Evolutionary conservation across 1,140 invertebrate species (phyloP).

Genomic region (Pogonus chalceus): DNA sequence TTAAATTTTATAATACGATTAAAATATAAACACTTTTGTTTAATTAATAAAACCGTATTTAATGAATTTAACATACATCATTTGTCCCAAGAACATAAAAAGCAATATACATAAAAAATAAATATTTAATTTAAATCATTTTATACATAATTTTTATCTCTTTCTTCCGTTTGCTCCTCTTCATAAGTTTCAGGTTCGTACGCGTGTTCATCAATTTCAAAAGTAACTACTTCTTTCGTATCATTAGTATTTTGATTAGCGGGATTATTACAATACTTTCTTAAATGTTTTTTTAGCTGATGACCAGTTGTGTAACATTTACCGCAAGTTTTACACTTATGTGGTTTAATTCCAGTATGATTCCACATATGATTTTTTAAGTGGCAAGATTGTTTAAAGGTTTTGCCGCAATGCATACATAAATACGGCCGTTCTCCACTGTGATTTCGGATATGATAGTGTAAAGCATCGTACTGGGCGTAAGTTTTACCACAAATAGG

Average conservation of each 20-base stretch:
- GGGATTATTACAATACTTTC: background rate
- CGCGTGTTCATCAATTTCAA: no score
- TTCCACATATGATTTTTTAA: constrained; percentile 1
- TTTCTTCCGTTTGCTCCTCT: no score
- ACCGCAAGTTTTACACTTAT: background rate
- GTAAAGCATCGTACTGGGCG: background rate
- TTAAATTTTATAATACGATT: no score
- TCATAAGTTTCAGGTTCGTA: no score
- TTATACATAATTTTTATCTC: no score
- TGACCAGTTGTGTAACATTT: constrained; percentile 4
- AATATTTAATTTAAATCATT: no score
- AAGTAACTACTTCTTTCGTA: no score
- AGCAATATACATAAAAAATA: no score
- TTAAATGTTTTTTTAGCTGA: constrained; percentile 1
- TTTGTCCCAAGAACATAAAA: no score
- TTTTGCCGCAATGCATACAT: constrained; percentile 5
- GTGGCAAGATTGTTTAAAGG: constrained; percentile 4
- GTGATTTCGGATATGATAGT: background rate
- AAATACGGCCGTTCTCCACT: background rate
- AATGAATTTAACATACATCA: no score
- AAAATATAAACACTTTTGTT: no score
- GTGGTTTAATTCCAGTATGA: background rate
- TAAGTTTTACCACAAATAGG: constrained; percentile 15
- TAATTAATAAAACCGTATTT: no score
- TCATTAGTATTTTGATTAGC: background rate